Base-by-base conservation (phyloP, 1,140 invertebrate genomes). In the Formica selysi region DNA sequence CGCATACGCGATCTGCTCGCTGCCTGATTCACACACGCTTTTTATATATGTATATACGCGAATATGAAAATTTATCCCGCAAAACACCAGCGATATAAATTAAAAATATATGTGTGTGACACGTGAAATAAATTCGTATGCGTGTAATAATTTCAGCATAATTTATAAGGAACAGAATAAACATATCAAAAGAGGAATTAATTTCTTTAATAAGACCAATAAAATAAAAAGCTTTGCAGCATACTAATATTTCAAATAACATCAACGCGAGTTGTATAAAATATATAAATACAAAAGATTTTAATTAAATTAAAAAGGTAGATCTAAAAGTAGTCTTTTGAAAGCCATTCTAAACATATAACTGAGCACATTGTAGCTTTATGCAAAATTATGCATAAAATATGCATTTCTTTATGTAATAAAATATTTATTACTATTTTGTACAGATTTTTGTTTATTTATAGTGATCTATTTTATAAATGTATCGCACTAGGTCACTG, bases 401-500 rank as follows among this genome's bases (percentile, higher is more conserved):
- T 32, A 1, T 32, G 3, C 11, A 8, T 54, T 36, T 65, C 4
- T 65, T n/a, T 67, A 5, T 13, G 29, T 38, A 13, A 29, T 6
- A 44, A 44, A 51, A n/a, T 11, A 13, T 59, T 22, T 73, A 32
- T 19, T 16, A 70, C 29, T 59, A 7, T 29, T 44, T n/a, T 1
- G 1, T 22, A 10, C 8, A 22, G 1, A 32, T 71, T 41, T 22
- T 19, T 32, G 10, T 11, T 8, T 5, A 26, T 22, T n/a, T 8
- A 22, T n/a, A 26, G 26, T 71, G 0, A 61, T 36, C 22, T 36
- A 73, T 16, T 59, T 73, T 11, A 44, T 26, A 22, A 26, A 62
- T 61, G 6, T 36, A 68, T 44, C 13, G 22, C 54, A 83, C 68
- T 74, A 32, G 16, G 16, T 71, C 70, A 92, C 91, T 87, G 74